Conservation (phyloP, 1,140 invertebrate genomes). For the Drosophila sturtevanti region DNA sequence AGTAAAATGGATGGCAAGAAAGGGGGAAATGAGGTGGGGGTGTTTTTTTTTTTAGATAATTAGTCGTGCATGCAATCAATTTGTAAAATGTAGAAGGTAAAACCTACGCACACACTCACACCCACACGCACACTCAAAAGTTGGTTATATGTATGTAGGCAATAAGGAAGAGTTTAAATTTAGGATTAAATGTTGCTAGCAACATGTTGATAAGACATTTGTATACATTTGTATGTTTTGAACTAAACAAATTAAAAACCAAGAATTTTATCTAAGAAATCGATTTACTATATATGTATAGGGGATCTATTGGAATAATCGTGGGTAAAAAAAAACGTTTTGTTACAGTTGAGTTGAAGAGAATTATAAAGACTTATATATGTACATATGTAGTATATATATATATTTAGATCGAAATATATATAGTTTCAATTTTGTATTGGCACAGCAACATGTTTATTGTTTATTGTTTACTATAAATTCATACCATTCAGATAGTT, state of each 20-base stretch:
- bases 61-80: constrained; percentile 60
- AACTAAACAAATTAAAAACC: too few species aligned
- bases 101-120: neutral
- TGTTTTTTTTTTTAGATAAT: constrained; percentile 31
- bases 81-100: constrained; percentile 28
- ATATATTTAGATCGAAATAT: too few species aligned
- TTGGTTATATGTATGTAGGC: neutral
- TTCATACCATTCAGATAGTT: constrained; percentile 82
- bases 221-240: too few species aligned
- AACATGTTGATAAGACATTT: neutral
- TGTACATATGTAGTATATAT: too few species aligned
- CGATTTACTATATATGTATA: too few species aligned
- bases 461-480: too few species aligned
- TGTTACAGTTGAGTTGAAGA: too few species aligned
- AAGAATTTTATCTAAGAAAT: too few species aligned
- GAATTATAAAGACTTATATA: too few species aligned
- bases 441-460: neutral
- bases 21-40: neutral
- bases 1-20: neutral
- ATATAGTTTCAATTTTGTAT: neutral
- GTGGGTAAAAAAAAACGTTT: too few species aligned
- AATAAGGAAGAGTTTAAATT: neutral
- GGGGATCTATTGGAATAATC: too few species aligned
- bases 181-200: neutral
- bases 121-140: too few species aligned